Percentiles rank a stretch among this genome's conserved stretches.
These are phyloP conservation scores for Cardinalis cardinalis DNA, from an alignment of 2,113 vertebrate genomes.

Conservation along the genomic window DNA sequence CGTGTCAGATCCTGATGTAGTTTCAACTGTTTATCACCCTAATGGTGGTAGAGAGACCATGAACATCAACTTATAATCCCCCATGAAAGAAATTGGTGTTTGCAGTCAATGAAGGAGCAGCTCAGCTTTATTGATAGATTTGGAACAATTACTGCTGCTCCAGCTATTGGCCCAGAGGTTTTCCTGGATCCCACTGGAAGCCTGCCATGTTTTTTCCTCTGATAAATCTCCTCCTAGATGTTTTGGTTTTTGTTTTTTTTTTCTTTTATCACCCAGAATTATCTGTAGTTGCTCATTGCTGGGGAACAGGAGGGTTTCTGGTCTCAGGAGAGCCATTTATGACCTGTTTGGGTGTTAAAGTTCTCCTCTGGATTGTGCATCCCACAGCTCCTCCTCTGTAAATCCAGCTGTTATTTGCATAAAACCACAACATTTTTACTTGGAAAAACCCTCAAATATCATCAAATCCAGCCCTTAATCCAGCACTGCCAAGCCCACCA, in stretches of 20 bases:
- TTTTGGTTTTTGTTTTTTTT: conserved; percentile 27
- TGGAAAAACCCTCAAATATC: background rate
- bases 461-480: background rate
- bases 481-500: background rate
- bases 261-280: background rate
- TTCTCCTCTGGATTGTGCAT: background rate
- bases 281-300: background rate
- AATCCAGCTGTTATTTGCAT: background rate
- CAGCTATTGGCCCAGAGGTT: conserved; percentile 60
- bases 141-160: conserved; percentile 69
- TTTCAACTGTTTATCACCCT: conserved; percentile 81
- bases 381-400: background rate
- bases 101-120: conserved; percentile 69
- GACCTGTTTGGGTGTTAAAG: background rate
- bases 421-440: background rate
- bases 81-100: conserved; percentile 72
- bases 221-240: conserved; percentile 34
- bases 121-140: conserved; percentile 71
- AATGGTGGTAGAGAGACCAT: conserved; percentile 67
- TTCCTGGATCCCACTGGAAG: conserved; percentile 34
- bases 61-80: conserved; percentile 71
- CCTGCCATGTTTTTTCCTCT: background rate
- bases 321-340: background rate
- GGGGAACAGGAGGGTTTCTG: background rate
- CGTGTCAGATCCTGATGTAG: conserved; percentile 77